Percentiles rank a stretch among this genome's conserved stretches.
phyloP scores from a whole-genome alignment of 2,888 invertebrate genomes.

The Baronia brevicornis region DNA sequence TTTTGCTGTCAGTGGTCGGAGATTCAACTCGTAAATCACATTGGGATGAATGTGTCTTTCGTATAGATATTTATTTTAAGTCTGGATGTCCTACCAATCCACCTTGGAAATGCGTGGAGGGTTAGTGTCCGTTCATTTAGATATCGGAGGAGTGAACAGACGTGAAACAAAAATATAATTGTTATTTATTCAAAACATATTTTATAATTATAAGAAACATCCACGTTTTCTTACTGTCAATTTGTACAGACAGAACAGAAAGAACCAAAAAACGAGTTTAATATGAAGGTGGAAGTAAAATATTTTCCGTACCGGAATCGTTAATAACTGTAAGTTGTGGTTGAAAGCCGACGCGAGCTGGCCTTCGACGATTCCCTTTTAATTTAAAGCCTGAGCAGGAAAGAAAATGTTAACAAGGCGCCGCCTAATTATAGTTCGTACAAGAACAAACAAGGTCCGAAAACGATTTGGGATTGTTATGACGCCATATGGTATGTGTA shows the following conservation, averaged over 20 bases:
- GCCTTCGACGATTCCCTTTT: slow-evolving; percentile 61
- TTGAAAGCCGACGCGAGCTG: slow-evolving; percentile 37
- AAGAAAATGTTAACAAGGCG: slow-evolving; percentile 61
- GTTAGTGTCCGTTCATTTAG: too few species aligned
- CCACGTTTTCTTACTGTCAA: slow-evolving; percentile 35
- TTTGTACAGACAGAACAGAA: slow-evolving; percentile 51
- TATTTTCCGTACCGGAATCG: slow-evolving; percentile 71
- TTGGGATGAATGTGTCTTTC: too few species aligned
- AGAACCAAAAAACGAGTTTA: slow-evolving; percentile 64
- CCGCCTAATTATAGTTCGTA: slow-evolving; percentile 66
- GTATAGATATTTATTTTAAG: too few species aligned
- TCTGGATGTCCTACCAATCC: too few species aligned
- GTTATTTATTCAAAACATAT: not conserved
- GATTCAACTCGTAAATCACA: too few species aligned
- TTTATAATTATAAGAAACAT: slow-evolving; percentile 25
- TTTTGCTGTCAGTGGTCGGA: too few species aligned
- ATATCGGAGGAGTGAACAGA: too few species aligned
- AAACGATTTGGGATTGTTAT: slow-evolving; percentile 43
- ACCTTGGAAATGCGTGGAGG: too few species aligned
- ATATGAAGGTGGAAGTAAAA: slow-evolving; percentile 73
- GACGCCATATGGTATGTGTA: slow-evolving; percentile 53
- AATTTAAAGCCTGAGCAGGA: slow-evolving; percentile 65
- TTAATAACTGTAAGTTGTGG: slow-evolving; percentile 68
- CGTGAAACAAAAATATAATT: too few species aligned
- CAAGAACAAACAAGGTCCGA: slow-evolving; percentile 63